Evolutionary conservation across 2,888 invertebrate species (phyloP), one percentile per base, ranked within the genome.

Genomic region (Ophion obscuratus): DNA sequence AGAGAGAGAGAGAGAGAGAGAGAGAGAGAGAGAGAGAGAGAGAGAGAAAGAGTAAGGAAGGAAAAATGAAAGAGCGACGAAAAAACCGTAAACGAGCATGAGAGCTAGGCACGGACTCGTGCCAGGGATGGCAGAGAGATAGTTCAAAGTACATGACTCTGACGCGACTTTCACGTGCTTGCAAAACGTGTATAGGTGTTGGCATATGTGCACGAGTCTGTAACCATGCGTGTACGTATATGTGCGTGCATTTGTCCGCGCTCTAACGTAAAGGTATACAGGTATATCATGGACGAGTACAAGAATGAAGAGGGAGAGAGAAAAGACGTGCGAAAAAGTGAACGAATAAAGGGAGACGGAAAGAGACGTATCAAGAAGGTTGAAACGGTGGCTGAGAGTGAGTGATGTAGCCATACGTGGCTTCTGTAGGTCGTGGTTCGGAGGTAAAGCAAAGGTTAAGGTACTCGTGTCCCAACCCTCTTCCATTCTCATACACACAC

Each of bases 391-490:
- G 62, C 53, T 66, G 85, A 66, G 79, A 85, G 75, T 88, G 87
- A 87, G 83, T 86, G 76, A 86, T 84, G 85, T 85, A 83, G 79
- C 67, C 71, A 76, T 76, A 84, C 77, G 77, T 83, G 40, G 64
- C 61, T 81, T 71, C 36, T 75, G 68, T 82, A 64, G 84, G 75
- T 79, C 68, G 68, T 73, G 70, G 86, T 77, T 82, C 76, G 64
- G 84, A 84, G 84, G 88, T 85, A 89, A 87, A 88, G 91, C 89
- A 92, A 92, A 92, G 92, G 92, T 92, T 92, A 91, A 91, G 91
- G 91, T 90, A 90, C 91, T 92, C 91, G 90, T 92, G 91, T 91
- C 91, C 91, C 91, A 87, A 87, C 87, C 89, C 87, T 83, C 88
- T 79, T 73, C 76, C 73, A 24, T 40, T 67, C 44, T 62, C 62